Base-by-base conservation (phyloP, 2,888 invertebrate genomes). In the Tromatobia lineatoria region DNA sequence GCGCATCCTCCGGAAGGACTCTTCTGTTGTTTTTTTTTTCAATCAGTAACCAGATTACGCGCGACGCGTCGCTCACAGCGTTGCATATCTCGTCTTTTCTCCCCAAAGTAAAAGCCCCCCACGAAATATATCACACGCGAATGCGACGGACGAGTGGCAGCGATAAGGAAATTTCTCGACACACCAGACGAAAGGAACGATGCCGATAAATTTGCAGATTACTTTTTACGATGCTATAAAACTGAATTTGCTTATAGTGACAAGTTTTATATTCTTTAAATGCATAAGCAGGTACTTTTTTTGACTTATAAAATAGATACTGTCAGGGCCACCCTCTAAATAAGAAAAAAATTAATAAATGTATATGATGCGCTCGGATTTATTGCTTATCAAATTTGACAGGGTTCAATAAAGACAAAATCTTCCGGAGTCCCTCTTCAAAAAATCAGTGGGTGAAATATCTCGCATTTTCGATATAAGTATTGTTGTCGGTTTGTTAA, bases 161-260 rank as follows among this genome's bases (percentile, higher is more conserved):
- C 64, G 74, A 69, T 80, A 80, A 80, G 38, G 18, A 57, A 57
- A 64, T 71, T 79, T 54, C 50, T 73, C 10, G 69, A 34, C n/a
- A 38, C 54, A 52, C 34, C 34, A 38, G 15, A 52, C 45, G 66
- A 13, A 15, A 18, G 11, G 42, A 64, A 64, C 38, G 42, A 18
- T 42, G 64, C 20, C 64, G 42, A 64, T 64, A 64, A 42, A 42
- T 64, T 38, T 18, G 11, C 38, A 38, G 64, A 64, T 64, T 64
- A 38, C 18, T 42, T 20, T 64, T 64, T 20, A 64, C 38, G 42
- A 64, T 11, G 38, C 64, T 20, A 38, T 11, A 42, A 20, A 64
- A 64, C 10, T 3, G 13, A 20, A 64, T 3, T 64, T 38, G 18
- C 38, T 38, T 18, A 11, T 38, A 20, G 64, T 38, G 10, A 11